Evolutionary conservation across 53 echinoderm and acorn worm species (phyloP).

Genomic region (Paelopatides confundens): DNA sequence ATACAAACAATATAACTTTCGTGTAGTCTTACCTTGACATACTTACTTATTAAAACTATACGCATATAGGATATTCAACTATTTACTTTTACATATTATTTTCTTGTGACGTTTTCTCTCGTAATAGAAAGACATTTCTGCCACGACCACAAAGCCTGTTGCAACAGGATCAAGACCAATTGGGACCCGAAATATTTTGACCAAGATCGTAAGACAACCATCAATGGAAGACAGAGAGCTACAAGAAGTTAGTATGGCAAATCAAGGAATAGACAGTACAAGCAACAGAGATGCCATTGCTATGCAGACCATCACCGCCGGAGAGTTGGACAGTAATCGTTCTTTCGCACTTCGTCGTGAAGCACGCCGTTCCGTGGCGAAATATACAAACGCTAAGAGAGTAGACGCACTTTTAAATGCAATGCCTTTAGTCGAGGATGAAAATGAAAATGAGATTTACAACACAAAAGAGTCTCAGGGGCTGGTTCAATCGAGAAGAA

Average conservation of each 20-base stretch:
- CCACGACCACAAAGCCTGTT: background rate
- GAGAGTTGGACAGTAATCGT: slow-evolving; percentile 10
- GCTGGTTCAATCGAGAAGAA: background rate
- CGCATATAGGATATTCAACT: too few relatives aligned
- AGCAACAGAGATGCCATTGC: background rate
- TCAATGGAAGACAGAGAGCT: background rate
- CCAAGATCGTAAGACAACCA: background rate
- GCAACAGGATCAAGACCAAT: background rate
- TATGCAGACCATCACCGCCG: slow-evolving; percentile 10
- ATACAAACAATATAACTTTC: too few relatives aligned
- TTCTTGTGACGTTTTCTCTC: too few relatives aligned
- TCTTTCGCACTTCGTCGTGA: slow-evolving; percentile 1
- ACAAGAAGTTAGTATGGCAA: background rate
- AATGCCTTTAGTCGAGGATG: background rate
- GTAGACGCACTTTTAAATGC: slow-evolving; percentile 1
- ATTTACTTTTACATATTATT: too few relatives aligned
- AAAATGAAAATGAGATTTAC: background rate
- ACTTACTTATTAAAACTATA: too few relatives aligned
- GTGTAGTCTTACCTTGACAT: too few relatives aligned
- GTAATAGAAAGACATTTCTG: background rate
- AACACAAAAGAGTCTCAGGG: background rate
- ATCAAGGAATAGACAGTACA: background rate
- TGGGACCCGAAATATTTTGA: background rate
- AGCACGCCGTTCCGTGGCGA: background rate
- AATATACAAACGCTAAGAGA: background rate